A percentile compares a stretch with the other conserved stretches of the same genome.
Evolutionary conservation across 30 jellyfish, hydroid and myxozoan genomes (phyloP).

Genomic region (Chrysaora quinquecirrha): DNA sequence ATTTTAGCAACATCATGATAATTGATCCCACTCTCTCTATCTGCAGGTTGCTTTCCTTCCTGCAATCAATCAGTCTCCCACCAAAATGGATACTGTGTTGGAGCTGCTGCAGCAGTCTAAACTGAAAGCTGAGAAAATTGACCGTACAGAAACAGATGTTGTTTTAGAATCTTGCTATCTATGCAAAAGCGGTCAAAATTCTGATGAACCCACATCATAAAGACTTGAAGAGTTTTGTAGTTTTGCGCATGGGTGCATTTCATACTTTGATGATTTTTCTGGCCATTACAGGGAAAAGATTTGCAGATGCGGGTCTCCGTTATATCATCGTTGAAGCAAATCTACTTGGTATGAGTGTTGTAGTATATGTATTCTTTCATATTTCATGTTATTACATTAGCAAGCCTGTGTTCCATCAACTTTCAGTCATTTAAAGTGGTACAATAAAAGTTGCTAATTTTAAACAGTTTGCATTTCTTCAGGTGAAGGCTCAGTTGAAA

Average conservation of each 20-base stretch:
- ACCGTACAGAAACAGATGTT: constrained; percentile 40
- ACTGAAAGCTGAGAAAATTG: constrained; percentile 46
- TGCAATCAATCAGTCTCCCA: constrained; percentile 47
- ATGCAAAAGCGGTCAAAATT: constrained; percentile 66
- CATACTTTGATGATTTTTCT: constrained; percentile 36
- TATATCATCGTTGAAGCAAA: constrained; percentile 25
- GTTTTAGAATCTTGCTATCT: constrained; percentile 60
- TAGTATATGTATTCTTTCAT: not conserved
- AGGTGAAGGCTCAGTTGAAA: constrained; percentile 10
- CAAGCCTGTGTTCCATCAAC: not conserved
- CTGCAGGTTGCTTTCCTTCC: constrained; percentile 33
- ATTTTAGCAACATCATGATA: too few species aligned
- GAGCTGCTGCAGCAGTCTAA: constrained; percentile 52
- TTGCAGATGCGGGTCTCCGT: constrained; percentile 51
- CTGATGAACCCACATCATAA: constrained; percentile 10
- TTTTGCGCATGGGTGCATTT: constrained; percentile 59
- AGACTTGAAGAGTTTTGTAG: constrained; percentile 27
- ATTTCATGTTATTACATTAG: not conserved
- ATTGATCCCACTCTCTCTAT: not conserved
- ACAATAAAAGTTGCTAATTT: not conserved
- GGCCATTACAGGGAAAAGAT: constrained; percentile 50
- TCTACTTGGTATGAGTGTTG: not conserved
- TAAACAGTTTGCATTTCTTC: not conserved
- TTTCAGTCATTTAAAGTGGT: not conserved
- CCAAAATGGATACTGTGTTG: constrained; percentile 49